phyloP scores from a whole-genome alignment of 2,888 invertebrate genomes.

The Opisthograptis luteolata region DNA sequence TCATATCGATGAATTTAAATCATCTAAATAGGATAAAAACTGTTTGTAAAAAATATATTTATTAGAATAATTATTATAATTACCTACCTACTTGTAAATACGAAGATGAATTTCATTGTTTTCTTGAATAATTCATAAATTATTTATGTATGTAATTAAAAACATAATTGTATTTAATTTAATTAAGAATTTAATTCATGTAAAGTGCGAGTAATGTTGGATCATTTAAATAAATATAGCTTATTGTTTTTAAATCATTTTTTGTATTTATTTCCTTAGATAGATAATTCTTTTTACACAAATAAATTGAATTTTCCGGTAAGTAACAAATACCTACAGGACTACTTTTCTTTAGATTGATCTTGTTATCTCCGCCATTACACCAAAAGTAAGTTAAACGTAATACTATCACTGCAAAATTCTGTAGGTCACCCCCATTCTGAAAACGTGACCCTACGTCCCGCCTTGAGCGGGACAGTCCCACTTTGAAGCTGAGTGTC shows the following conservation, averaged over 20 bases:
- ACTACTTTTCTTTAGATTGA: no score
- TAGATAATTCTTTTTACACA: no score
- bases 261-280: constrained; percentile 17
- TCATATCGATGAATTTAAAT: constrained; percentile 29
- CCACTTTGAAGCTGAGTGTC: no score
- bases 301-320: no score
- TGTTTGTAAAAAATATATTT: constrained; percentile 28
- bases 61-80: constrained; percentile 5
- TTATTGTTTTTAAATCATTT: constrained; percentile 47
- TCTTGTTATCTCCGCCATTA: no score
- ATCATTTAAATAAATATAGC: constrained; percentile 48
- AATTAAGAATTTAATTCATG: constrained; percentile 39
- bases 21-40: constrained; percentile 23
- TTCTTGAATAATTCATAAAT: constrained; percentile 22
- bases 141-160: no score
- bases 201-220: constrained; percentile 52
- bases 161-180: constrained; percentile 29
- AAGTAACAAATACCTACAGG: no score
- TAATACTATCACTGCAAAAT: no score
- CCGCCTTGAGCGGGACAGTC: no score
- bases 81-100: constrained; percentile 29
- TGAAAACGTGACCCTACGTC: no score
- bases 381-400: no score
- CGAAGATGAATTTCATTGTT: constrained; percentile 16
- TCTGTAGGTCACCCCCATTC: no score